Base-by-base conservation (phyloP, 2,888 invertebrate genomes). In the Acholoe squamosa region DNA sequence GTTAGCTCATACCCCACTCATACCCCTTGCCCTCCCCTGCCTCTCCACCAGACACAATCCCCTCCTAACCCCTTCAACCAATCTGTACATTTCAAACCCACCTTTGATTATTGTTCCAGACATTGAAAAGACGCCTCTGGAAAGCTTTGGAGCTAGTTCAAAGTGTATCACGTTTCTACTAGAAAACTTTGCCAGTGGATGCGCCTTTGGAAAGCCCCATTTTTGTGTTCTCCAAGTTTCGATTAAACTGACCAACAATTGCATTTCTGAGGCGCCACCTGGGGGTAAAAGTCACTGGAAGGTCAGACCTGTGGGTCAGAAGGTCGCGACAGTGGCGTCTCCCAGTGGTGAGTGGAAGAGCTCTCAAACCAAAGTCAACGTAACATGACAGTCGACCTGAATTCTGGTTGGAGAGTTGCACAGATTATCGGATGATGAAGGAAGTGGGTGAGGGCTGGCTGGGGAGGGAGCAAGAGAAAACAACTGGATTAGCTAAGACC, bases 401-500 rank as follows among this genome's bases (percentile, higher is more conserved):
- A 3, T n/a, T 14, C 22, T 61, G 61, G 61, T 14, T n/a, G 77
- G 33, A 77, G 77, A 77, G 25, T 28, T 3, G 77, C 3, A 33
- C n/a, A 43, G 51, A 84, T 84, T 84, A 84, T 84, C 43, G 0
- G n/a, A 43, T 52, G 10, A 84, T 7, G n/a, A 43, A 43, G 43
- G 33, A 5, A 31, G 77, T 7, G 5, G 77, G 77, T 5, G 5
- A 25, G 84, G 34, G n/a, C n/a, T 25, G 71, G 10, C 5, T 31
- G 80, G 52, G 84, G 34, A 25, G 86, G n/a, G 86, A 14, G 54
- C 5, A 16, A 3, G 43, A 51, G 51, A 51, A 84, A 84, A 84
- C 84, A 84, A 84, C 25, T 84, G 84, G 43, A 84, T 84, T 84
- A 84, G 84, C 84, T 84, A 84, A 84, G 84, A 84, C 84, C n/a